Evolutionary conservation across 2,113 vertebrate genomes (phyloP), one percentile per base, ranked within the genome.

Genomic region (Spea multiplicata): DNA sequence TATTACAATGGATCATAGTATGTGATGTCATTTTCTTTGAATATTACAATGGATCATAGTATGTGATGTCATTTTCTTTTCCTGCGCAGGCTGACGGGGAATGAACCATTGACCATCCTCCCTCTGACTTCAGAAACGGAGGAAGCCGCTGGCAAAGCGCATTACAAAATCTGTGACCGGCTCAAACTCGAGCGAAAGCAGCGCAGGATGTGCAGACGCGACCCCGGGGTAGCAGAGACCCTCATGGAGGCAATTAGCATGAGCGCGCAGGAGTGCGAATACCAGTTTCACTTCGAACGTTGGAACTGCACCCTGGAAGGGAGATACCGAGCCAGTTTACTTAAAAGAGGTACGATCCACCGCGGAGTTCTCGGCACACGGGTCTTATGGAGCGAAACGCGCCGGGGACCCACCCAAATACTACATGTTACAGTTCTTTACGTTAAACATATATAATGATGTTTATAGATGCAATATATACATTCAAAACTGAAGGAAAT

Each of bases 141-240:
- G 90, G 94, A 96, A 86, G 91, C 90, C 0, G 90, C 91, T 2
- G 88, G 90, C 82, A 95, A 95, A 87, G 94, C 95, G 0, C 97
- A 98, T 88, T 97, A 93, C 91, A 99, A 99, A 89, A 94, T 98
- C 85, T 99, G 97, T 4, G 97, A 99, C 90, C 92, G 95, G 75
- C 94, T 99, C 87, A 99, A 99, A 90, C 91, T 99, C 89, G 96
- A 99, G 86, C 95, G 96, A 88, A 99, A 99, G 84, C 97, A 99
- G 85, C 92, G 96, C 3, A 91, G 97, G 83, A 97, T 99, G 97
- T 99, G 97, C 87, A 91, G 97, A 81, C 88, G 97, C 66, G 97
- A 99, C 89, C 97, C 97, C 0, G 97, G 97, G 0, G 96, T 99
- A 86, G 97, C 95, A 0, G 96, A 98, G 90, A 98, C 96, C 3